phyloP scores from a whole-genome alignment of 2,797 vertebrate genomes.

The Cirrhinus molitorella region DNA sequence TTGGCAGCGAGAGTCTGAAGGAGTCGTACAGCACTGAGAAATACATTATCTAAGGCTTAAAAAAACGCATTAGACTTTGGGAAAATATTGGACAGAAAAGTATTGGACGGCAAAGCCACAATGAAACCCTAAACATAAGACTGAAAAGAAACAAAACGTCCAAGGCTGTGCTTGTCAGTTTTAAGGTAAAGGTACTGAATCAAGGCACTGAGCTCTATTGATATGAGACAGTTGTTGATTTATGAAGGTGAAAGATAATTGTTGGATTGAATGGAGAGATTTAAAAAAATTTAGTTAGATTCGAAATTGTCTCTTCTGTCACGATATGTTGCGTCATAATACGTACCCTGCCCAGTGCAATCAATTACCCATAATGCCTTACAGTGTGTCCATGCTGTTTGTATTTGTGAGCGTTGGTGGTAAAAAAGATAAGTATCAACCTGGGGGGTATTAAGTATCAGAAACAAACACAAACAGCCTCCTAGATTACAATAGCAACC shows the following conservation, averaged over 20 bases:
- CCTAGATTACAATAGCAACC: slow-evolving; percentile 24
- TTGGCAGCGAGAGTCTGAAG: slow-evolving; percentile 58
- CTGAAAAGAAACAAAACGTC: slow-evolving; percentile 17
- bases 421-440: slow-evolving; percentile 14
- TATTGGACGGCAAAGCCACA: slow-evolving; percentile 29
- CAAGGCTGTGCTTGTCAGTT: slow-evolving; percentile 9
- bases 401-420: not conserved
- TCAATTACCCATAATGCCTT: slow-evolving; percentile 6
- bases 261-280: not conserved
- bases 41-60: slow-evolving; percentile 51
- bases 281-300: slow-evolving; percentile 19
- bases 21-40: slow-evolving; percentile 57
- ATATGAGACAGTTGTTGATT: slow-evolving; percentile 34
- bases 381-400: slow-evolving; percentile 14
- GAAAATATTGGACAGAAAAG: slow-evolving; percentile 22
- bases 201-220: slow-evolving; percentile 13
- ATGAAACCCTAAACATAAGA: slow-evolving; percentile 1
- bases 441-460: not conserved
- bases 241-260: not conserved
- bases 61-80: slow-evolving; percentile 38
- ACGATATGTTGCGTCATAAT: not conserved
- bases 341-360: not conserved
- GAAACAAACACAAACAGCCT: slow-evolving; percentile 32
- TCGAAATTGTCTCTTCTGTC: slow-evolving; percentile 12
- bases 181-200: not conserved